Conservation (phyloP, 2,113 vertebrate species). For the Ageneiosus marmoratus region DNA sequence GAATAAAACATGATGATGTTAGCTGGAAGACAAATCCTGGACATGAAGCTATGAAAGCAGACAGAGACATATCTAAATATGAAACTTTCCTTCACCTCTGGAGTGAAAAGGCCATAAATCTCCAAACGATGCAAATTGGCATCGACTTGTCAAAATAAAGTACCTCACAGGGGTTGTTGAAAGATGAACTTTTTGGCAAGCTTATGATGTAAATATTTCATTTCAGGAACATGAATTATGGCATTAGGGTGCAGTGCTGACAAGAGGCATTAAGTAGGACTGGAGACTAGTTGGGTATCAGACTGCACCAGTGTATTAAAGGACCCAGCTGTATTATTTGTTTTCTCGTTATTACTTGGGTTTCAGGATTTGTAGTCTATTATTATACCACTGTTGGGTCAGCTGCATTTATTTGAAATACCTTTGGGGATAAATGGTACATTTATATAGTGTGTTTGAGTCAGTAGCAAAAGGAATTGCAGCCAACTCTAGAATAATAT, state of each 20-base stretch:
- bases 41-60: conserved; percentile 7
- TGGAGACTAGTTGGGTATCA: neutral
- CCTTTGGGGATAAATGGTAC: neutral
- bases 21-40: conserved; percentile 14
- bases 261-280: conserved; percentile 6
- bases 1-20: neutral
- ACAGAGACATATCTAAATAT: neutral
- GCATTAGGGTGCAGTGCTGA: conserved; percentile 23
- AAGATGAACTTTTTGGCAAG: conserved; percentile 39
- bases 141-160: conserved; percentile 12
- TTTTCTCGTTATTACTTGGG: neutral
- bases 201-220: conserved; percentile 43
- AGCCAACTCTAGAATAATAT: neutral
- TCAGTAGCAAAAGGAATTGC: neutral
- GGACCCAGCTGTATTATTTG: conserved; percentile 5
- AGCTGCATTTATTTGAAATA: neutral
- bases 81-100: neutral
- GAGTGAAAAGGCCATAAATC: neutral
- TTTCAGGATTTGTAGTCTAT: neutral
- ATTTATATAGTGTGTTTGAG: neutral
- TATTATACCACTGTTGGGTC: neutral
- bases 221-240: conserved; percentile 42
- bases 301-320: neutral
- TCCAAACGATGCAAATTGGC: neutral
- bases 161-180: conserved; percentile 2